These are phyloP conservation scores for Circaetus cinerascens DNA, from an alignment of 2,113 vertebrate genomes.

Conservation along the genomic window DNA sequence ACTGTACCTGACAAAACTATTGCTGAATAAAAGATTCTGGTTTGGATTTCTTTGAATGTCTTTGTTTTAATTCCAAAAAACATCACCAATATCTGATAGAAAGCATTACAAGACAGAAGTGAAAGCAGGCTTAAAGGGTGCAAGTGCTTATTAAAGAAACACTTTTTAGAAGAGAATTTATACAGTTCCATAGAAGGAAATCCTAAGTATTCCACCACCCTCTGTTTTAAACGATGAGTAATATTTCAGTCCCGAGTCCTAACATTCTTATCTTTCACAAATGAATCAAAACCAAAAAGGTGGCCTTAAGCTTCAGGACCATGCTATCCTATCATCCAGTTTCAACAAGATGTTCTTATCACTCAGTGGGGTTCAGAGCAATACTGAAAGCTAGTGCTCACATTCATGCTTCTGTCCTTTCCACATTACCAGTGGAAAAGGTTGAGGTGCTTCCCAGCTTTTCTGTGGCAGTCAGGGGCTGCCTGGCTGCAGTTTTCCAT, in stretches of 20 bases:
- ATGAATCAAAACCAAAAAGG: neutral
- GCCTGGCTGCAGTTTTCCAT: neutral
- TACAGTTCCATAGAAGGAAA: neutral
- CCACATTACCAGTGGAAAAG: neutral
- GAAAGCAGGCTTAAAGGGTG: neutral
- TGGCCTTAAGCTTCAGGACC: neutral
- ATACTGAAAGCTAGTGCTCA: neutral
- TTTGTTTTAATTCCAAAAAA: neutral
- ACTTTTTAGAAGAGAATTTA: neutral
- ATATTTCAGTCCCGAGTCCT: neutral
- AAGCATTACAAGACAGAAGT: neutral
- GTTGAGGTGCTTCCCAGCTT: neutral
- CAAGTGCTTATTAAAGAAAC: neutral
- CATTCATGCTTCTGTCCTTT: neutral
- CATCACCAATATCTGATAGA: neutral
- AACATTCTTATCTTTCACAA: neutral
- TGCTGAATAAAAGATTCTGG: neutral
- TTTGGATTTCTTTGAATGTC: neutral
- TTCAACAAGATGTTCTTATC: neutral
- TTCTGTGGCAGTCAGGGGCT: neutral
- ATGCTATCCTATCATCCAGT: neutral
- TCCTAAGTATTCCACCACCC: neutral
- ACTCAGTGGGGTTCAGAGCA: neutral
- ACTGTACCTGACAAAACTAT: constrained; percentile 8
- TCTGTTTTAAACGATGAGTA: neutral